These are phyloP conservation scores for Sinonovacula constricta DNA, from an alignment of 1,140 invertebrate species.

Conservation along the genomic window DNA sequence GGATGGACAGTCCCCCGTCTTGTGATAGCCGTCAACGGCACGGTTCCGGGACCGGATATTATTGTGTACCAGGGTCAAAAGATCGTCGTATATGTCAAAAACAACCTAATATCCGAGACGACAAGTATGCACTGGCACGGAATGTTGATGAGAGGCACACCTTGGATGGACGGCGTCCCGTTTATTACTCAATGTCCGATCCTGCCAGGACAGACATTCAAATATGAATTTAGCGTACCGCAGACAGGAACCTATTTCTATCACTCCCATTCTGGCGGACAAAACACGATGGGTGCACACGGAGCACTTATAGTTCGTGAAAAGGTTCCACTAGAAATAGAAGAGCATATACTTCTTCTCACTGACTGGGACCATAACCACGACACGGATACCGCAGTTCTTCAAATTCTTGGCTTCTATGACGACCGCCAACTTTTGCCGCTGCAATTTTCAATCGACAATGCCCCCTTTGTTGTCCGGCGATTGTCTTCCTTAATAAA, in stretches of 20 bases:
- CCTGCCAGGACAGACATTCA: constrained; percentile 88
- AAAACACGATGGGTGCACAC: constrained; percentile 5
- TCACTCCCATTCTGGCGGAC: constrained; percentile 19
- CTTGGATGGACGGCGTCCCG: constrained; percentile 91
- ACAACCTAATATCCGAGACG: neutral
- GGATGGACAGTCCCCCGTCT: neutral
- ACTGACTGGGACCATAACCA: constrained; percentile 22
- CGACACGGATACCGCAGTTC: neutral
- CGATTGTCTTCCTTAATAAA: constrained; percentile 8
- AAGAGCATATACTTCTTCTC: constrained; percentile 17
- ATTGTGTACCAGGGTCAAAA: constrained; percentile 13
- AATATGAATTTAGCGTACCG: constrained; percentile 83
- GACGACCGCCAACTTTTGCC: neutral
- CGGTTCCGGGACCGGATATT: constrained; percentile 12
- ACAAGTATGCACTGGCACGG: constrained; percentile 73
- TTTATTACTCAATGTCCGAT: constrained; percentile 94
- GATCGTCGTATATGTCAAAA: constrained; percentile 11
- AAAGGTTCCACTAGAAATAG: neutral
- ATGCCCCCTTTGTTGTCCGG: constrained; percentile 15
- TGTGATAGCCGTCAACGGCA: constrained; percentile 10
- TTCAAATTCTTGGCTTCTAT: neutral
- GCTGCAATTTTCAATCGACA: neutral
- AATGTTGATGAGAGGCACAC: neutral
- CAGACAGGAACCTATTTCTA: constrained; percentile 24
- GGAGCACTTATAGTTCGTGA: constrained; percentile 9